Evolutionary conservation across 2,888 invertebrate species (phyloP).

Genomic region (Brachyopa scutellaris): DNA sequence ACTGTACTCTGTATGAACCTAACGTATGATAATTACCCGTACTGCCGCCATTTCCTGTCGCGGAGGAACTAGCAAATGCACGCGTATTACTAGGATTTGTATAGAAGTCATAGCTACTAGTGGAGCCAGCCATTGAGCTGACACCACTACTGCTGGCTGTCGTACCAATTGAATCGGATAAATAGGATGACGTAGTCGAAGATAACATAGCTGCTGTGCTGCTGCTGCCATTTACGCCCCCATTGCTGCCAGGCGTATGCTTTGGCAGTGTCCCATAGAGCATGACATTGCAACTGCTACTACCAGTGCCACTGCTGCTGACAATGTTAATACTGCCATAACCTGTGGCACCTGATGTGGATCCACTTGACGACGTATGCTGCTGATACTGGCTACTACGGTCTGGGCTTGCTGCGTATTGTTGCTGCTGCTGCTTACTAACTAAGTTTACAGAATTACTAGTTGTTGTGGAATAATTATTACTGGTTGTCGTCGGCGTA

Average conservation of each 20-base stretch:
- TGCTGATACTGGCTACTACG: conserved; percentile 65
- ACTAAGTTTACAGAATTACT: conserved; percentile 79
- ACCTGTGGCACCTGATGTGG: conserved; percentile 44
- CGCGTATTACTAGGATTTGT: conserved; percentile 74
- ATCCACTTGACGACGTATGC: conserved; percentile 44
- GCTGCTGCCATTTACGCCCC: conserved; percentile 28
- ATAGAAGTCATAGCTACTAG: conserved; percentile 81
- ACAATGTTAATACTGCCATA: conserved; percentile 40
- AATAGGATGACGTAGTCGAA: conserved; percentile 76
- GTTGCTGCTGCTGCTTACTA: conserved; percentile 75
- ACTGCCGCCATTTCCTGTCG: conserved; percentile 72
- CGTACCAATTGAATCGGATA: conserved; percentile 76
- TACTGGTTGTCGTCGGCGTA: conserved; percentile 72
- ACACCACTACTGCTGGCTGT: conserved; percentile 81
- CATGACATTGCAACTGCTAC: conserved; percentile 76
- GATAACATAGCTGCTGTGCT: conserved; percentile 74
- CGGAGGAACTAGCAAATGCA: conserved; percentile 66
- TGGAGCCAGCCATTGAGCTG: conserved; percentile 80
- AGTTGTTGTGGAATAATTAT: conserved; percentile 73
- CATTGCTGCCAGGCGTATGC: conserved; percentile 69
- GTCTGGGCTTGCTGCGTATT: conserved; percentile 78
- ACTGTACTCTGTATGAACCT: conserved; percentile 82
- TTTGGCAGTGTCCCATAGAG: conserved; percentile 81
- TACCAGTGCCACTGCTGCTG: conserved; percentile 67
- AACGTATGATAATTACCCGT: conserved; percentile 81